Base-by-base conservation (phyloP, 1,140 invertebrate genomes). In the Brachionus calyciflorus region DNA sequence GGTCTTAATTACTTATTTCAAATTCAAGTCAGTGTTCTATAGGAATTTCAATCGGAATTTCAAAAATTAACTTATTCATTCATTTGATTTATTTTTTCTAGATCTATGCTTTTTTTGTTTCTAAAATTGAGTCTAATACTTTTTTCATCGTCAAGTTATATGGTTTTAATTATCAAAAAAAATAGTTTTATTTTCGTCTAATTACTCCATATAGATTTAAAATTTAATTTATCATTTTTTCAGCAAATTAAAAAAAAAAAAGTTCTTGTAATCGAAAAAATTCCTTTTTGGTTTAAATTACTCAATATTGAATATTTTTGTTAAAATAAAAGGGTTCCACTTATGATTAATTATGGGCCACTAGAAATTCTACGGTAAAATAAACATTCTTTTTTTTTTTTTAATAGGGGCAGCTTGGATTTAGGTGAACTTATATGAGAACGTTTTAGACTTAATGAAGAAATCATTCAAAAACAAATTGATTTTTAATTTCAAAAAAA, bases 141-240 rank as follows among this genome's bases (percentile, higher is more conserved):
- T 53, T 37, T 60, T 33, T 60, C 55, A 60, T 60, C 55, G 37
- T 33, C 37, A n/a, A n/a, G n/a, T n/a, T n/a, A n/a, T 60, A 12
- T 60, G 55, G 30, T 17, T 60, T 60, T 60, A 60, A 60, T 60
- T 60, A 60, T 60, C 55, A n/a, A n/a, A n/a, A n/a, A n/a, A n/a
- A n/a, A n/a, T n/a, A n/a, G n/a, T n/a, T n/a, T 60, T 60, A 33
- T 60, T 37, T n/a, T 24, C 24, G 9, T 19, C 37, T 60, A 41
- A 60, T 60, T 60, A 37, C 19, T 60, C 55, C 17, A 30, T 55
- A 28, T 55, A 55, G 53, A 55, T 55, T 55, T 28, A 55, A 55
- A 55, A 55, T 24, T 55, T 55, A 55, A 55, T 55, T 28, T 55
- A 55, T 55, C 53, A 55, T n/a, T n/a, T n/a, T 55, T 28, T 5